Base-by-base conservation (phyloP, 2,888 invertebrate species). In the Choristoneura rosaceana region DNA sequence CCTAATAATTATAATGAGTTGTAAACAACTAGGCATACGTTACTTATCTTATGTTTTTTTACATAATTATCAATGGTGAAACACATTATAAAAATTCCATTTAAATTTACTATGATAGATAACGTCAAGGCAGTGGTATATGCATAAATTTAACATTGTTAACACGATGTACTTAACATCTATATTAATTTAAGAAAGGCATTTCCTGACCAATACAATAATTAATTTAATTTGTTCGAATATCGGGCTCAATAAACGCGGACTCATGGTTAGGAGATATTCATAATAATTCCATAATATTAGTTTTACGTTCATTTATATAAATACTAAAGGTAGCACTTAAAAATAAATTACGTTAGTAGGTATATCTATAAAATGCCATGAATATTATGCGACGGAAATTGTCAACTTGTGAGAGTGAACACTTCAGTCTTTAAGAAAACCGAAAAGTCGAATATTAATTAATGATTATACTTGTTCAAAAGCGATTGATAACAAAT, bases 71-170 rank as follows among this genome's bases (percentile, higher is more conserved):
- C 77, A 79, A 83, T 83, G 83, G 74, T 84, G 84, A 86, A 88
- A 87, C 84, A 80, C 80, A 81, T 80, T 76, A 85, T 84, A 85
- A 81, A 83, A 84, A 84, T 82, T 85, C 81, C 81, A 80, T 85
- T 85, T 82, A 85, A 87, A 87, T 81, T 83, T 81, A 83, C 78
- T 81, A 88, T 84, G 83, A 84, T 85, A 84, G 78, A 84, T 84
- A 90, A 88, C 87, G 87, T 87, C 88, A 90, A 90, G 91, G 91
- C 90, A 91, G 90, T 90, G 89, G 86, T 90, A 84, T 82, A 87
- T 86, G 85, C 86, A 85, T 84, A 84, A 83, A 82, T 84, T 84
- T 81, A 85, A 87, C 84, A 81, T 80, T 79, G 75, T 83, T 82
- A 82, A 78, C 77, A 82, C 81, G 80, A 84, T 75, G 55, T 80